Base-by-base conservation (phyloP, 2,888 invertebrate species). In the Gymnocheta viridis region DNA sequence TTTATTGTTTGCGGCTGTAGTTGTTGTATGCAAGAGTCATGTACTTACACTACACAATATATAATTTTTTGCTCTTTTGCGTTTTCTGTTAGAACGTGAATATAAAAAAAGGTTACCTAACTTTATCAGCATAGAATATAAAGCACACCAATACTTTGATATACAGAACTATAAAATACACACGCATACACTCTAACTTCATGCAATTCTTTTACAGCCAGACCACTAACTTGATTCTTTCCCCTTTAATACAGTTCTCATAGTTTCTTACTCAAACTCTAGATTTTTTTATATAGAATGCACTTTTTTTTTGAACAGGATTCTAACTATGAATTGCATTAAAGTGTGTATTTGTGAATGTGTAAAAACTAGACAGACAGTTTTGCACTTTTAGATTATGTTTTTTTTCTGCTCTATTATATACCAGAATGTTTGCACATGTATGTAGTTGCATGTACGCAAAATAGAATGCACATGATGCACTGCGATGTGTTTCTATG, bases 241-340 rank as follows among this genome's bases (percentile, higher is more conserved):
- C 69, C 47, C 74, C 76, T 62, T 6, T 9, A 47, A 19, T 49
- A 14, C n/a, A 27, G 14, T 54, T 51, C 14, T 35, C 51, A 44
- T 35, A 44, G 32, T 44, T 60, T 76, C 62, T 27, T 62, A 69
- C 69, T 69, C 81, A 69, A 51, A 69, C 73, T 58, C 51, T 49
- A 44, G 22, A 19, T 4, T 58, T 32, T 58, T 10, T 62, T n/a
- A n/a, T 47, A 60, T 47, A 10, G 12, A 24, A 10, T 27, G 38
- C 22, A 54, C 17, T 35, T 60, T 70, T 35, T 60, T 70, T 62
- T 35, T 49, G 62, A 9, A 70, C 44, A 54, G 29, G 29, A 44
- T 32, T 77, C 60, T 35, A 74, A 74, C 74, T 81, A 62, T 74
- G 14, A 81, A 32, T 22, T 60, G 73, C 67, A 81, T 58, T n/a